Base-by-base conservation (phyloP, 2,888 invertebrate species). In the Meteorus cinctellus region DNA sequence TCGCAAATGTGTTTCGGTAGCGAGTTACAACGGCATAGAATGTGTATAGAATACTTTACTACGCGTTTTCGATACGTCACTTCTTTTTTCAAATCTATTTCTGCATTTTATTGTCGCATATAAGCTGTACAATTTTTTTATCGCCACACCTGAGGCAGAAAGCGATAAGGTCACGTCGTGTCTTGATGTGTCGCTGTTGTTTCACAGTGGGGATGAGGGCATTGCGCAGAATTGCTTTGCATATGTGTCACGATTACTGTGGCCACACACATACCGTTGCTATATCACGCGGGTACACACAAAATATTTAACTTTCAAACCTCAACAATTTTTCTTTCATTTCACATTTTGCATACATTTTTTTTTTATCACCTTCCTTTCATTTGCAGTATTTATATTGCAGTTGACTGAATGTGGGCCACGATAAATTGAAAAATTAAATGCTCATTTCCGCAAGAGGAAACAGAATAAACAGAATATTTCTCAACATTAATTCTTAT, bases 141-240 rank as follows among this genome's bases (percentile, higher is more conserved):
- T 65, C 19, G n/a, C n/a, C 65, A 36, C 65, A 34, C 65, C 65
- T 65, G 65, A 65, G 16, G 31, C 31, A 16, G 6, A 65, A 29
- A 41, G 36, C 65, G 41, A 65, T 41, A 65, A 65, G 65, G 65
- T 24, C 65, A 36, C 36, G 19, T 29, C 19, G 24, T 29, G 59
- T 60, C 24, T 60, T 60, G 24, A 63, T 31, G 34, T 63, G 63
- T 48, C 48, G 48, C 48, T 19, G 65, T 41, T 31, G 65, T 19
- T 34, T 16, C 65, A 41, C 16, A 34, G 19, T 41, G 55, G 55
- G 19, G 55, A 55, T 55, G 19, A 55, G 55, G 55, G 55, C 55
- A 55, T 55, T 55, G 55, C 55, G 55, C 55, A 55, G 6, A 55
- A 65, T 65, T 65, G n/a, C 65, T 65, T 36, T 41, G 36, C 41